Conservation (phyloP, 2,113 vertebrate species). For the Thinocorus orbignyianus region DNA sequence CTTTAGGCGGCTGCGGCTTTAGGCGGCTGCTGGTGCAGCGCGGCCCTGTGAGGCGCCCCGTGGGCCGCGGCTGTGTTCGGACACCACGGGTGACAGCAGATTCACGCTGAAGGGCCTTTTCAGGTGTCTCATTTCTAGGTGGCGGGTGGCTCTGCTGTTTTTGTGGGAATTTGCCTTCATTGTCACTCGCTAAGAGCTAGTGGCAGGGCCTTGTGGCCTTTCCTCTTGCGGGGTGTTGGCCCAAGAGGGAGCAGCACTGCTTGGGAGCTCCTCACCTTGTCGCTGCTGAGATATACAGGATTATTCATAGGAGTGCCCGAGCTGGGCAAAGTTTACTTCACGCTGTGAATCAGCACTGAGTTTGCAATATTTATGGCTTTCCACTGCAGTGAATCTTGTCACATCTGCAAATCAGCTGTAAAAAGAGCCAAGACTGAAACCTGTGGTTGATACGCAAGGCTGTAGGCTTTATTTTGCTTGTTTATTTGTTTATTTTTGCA, state of each 20-base stretch:
- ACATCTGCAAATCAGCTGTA: neutral
- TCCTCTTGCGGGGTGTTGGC: accelerated
- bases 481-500: neutral
- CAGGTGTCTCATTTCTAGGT: accelerated
- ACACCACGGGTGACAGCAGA: accelerated
- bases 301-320: accelerated
- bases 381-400: neutral
- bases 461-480: neutral
- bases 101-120: accelerated
- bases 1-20: accelerated
- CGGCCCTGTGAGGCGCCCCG: neutral
- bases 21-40: neutral
- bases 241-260: accelerated
- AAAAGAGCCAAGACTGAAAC: neutral
- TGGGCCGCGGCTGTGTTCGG: accelerated
- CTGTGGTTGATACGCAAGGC: neutral
- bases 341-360: accelerated
- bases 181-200: too few relatives aligned
- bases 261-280: neutral
- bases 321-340: neutral
- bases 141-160: neutral
- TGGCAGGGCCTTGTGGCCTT: too few relatives aligned
- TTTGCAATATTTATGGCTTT: accelerated
- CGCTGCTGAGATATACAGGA: neutral
- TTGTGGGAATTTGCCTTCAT: accelerated